These are phyloP conservation scores for Tipula unca DNA, from an alignment of 2,888 invertebrate genomes.

Conservation along the genomic window DNA sequence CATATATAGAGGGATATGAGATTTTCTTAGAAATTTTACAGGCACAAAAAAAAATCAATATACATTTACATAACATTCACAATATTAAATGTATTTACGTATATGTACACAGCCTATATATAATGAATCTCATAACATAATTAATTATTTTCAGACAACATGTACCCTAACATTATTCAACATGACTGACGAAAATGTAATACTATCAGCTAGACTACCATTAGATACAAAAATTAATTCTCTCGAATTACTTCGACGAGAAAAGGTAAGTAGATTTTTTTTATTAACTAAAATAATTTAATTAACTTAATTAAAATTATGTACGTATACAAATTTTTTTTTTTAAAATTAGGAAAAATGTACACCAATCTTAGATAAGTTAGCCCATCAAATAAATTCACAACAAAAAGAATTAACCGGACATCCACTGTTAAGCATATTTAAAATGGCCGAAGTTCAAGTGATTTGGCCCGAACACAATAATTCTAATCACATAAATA, in stretches of 20 bases:
- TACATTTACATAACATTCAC: background rate
- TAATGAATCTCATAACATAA: slow-evolving; percentile 22
- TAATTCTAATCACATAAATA: background rate
- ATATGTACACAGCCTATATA: background rate
- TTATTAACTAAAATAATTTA: background rate
- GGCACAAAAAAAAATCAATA: background rate
- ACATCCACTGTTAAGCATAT: slow-evolving; percentile 78
- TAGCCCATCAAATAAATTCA: slow-evolving; percentile 77
- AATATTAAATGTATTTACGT: background rate
- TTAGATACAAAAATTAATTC: slow-evolving; percentile 55
- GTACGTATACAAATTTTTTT: background rate
- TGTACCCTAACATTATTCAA: slow-evolving; percentile 79
- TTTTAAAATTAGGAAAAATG: slow-evolving; percentile 40
- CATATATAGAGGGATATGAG: background rate
- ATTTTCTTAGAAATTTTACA: slow-evolving; percentile 27
- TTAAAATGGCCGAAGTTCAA: slow-evolving; percentile 88
- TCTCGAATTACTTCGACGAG: slow-evolving; percentile 56
- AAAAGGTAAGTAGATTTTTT: slow-evolving; percentile 51
- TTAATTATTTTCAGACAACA: slow-evolving; percentile 56
- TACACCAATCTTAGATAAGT: slow-evolving; percentile 67
- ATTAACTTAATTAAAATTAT: background rate
- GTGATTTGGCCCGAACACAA: slow-evolving; percentile 59
- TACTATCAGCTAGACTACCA: slow-evolving; percentile 70
- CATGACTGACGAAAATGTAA: slow-evolving; percentile 80
- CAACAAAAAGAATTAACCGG: slow-evolving; percentile 79